A percentile compares a stretch with the other conserved stretches of the same genome.
These are phyloP conservation scores for Leptodirus hochenwartii DNA, from an alignment of 2,888 invertebrate genomes.

Conservation along the genomic window DNA sequence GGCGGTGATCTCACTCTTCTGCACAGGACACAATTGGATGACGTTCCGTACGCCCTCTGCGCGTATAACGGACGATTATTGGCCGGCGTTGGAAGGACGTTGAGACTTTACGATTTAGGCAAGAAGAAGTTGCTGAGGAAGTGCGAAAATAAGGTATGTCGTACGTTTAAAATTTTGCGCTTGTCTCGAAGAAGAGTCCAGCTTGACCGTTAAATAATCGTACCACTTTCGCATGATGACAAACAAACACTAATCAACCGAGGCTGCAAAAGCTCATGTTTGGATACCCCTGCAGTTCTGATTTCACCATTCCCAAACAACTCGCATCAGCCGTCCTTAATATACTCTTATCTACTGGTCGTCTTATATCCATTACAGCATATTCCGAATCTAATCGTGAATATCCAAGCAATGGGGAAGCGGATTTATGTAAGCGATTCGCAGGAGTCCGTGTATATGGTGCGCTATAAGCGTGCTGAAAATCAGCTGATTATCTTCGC, in stretches of 20 bases:
- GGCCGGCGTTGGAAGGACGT: conserved; percentile 80
- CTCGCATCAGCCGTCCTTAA: conserved; percentile 1
- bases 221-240: too few species aligned
- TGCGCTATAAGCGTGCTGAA: conserved; percentile 85
- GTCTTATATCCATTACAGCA: conserved; percentile 37
- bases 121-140: conserved; percentile 91
- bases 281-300: conserved; percentile 24
- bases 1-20: conserved; percentile 78
- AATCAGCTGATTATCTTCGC: conserved; percentile 97
- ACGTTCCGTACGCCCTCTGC: conserved; percentile 71
- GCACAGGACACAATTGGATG: conserved; percentile 87
- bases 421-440: conserved; percentile 90
- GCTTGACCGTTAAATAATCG: conserved; percentile 2
- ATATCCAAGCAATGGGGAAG: conserved; percentile 86
- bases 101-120: conserved; percentile 90
- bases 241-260: conserved; percentile 13
- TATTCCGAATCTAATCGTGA: conserved; percentile 87
- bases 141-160: conserved; percentile 87
- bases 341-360: conserved; percentile 1
- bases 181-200: too few species aligned
- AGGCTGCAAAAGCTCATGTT: conserved; percentile 13
- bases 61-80: conserved; percentile 82
- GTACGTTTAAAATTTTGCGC: too few species aligned
- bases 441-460: conserved; percentile 91
- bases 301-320: conserved; percentile 13